Base-by-base conservation (phyloP, 2,797 vertebrate genomes). In the Garrulus glandarius region DNA sequence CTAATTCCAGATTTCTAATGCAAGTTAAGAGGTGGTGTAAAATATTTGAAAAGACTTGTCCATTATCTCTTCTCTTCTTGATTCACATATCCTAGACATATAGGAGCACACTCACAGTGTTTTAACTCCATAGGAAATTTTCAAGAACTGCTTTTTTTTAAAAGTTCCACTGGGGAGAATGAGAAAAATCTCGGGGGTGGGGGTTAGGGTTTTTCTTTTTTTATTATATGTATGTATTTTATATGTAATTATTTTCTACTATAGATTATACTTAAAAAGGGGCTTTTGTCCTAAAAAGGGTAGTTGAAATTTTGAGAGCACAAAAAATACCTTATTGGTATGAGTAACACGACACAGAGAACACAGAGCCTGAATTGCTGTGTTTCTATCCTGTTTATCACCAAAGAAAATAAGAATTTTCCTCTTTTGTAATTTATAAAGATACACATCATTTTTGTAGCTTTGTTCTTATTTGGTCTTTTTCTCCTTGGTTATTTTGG, bases 161-260 rank as follows among this genome's bases (percentile, higher is more conserved):
- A 23, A 37, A 22, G 18, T 22, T 67, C 17, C 6, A 19, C 0
- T 63, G 3, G 11, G 15, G 8, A 92, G 4, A 67, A 84, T n/a
- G 8, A 69, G 10, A 16, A 34, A 3, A 47, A 26, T 37, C 9
- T 13, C 32, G 13, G 5, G 5, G 41, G 50, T 6, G 50, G 11
- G 3, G 1, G 0, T 23, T 12, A 10, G 3, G 1, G 5, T 18
- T 36, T 59, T n/a, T 13, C 2, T 32, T 43, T 47, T 44, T 65
- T 69, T 9, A 9, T 17, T 41, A 29, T 27, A 23, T 20, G 3
- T 9, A 18, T 16, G 17, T 47, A 15, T 41, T 15, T 41, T 41
- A 29, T 24, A 23, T 20, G 3, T 9, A 18, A 15, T 20, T 47
- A 3, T 64, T 90, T 90, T 75, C 27, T 88, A 5, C 6, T 52